Base-by-base conservation (phyloP, 2,797 vertebrate species). In the Megalops cyprinoides region DNA sequence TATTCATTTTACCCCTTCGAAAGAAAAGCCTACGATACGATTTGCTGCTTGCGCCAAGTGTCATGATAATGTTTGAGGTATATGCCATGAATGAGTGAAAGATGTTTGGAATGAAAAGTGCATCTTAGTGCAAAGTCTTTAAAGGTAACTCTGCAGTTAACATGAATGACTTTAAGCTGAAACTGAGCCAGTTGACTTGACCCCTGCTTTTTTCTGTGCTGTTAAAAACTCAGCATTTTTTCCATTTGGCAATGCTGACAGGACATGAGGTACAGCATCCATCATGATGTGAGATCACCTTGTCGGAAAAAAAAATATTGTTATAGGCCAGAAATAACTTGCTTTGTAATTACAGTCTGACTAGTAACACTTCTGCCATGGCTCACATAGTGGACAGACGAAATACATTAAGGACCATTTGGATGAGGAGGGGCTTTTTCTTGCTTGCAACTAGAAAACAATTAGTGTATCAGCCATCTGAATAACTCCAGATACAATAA, bases 251-350 rank as follows among this genome's bases (percentile, higher is more conserved):
- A 23, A 4, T 37, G 34, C 69, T 42, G 2, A 42, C 42, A 37
- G 65, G 8, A 23, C 8, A 23, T 69, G 65, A 69, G 65, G 65
- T 69, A 42, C 39, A 42, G 20, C 65, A 69, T 6, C 65, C 65
- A 69, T 6, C 65, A 2, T 69, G 65, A 69, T 42, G 20, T 69
- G 65, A 69, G 65, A 5, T 67, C 65, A 69, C 37, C 65, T 69
- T 42, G 42, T 15, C 37, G 15, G n/a, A 42, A 15, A 69, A n/a
- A 42, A 15, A 69, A 37, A 39, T 69, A 20, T 69, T 39, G 23
- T 69, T 69, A 69, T 4, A 37, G 15, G 34, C 65, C 42, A 18
- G 0, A 1, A 18, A 37, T 39, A 23, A 37, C 34, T 23, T 15
- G 15, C 5, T n/a, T 1, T 42, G 65, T 23, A 8, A 39, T 4